Evolutionary conservation across 1,140 invertebrate species (phyloP).

Genomic region (Himalopsyche phryganea): DNA sequence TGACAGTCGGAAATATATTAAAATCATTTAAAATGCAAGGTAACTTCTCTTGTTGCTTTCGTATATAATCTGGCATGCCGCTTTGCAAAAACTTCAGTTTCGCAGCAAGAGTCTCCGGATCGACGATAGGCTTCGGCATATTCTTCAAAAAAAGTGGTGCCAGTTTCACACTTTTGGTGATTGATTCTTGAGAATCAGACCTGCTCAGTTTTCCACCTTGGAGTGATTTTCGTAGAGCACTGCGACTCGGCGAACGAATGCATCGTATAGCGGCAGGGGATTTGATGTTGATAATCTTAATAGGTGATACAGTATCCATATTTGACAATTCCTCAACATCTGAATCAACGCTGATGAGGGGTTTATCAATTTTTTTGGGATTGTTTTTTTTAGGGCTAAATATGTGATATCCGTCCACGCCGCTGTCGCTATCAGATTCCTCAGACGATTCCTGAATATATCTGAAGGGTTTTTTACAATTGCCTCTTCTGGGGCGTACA

Average conservation of each 20-base stretch:
- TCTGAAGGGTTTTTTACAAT: conserved; percentile 43
- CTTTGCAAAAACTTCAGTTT: conserved; percentile 59
- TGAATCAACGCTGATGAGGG: too few species aligned
- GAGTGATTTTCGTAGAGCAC: conserved; percentile 8
- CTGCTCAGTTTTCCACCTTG: background rate
- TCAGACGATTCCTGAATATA: conserved; percentile 40
- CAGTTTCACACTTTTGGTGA: conserved; percentile 42
- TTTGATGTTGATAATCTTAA: conserved; percentile 21
- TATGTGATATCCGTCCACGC: conserved; percentile 42
- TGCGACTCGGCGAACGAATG: conserved; percentile 6
- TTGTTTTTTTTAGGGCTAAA: background rate
- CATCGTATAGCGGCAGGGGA: conserved; percentile 7
- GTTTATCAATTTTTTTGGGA: background rate
- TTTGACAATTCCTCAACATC: too few species aligned
- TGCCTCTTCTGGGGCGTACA: conserved; percentile 29
- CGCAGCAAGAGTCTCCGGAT: conserved; percentile 52
- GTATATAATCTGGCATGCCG: conserved; percentile 56
- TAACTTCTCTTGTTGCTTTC: conserved; percentile 48
- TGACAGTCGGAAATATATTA: conserved; percentile 51
- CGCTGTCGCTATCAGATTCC: conserved; percentile 43
- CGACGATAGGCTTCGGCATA: conserved; percentile 50
- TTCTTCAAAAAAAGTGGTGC: conserved; percentile 59
- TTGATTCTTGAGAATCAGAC: conserved; percentile 26
- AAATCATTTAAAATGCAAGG: conserved; percentile 38
- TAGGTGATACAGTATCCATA: conserved; percentile 10